Base-by-base conservation (phyloP, 2,797 vertebrate species). In the Thaleichthys pacificus region DNA sequence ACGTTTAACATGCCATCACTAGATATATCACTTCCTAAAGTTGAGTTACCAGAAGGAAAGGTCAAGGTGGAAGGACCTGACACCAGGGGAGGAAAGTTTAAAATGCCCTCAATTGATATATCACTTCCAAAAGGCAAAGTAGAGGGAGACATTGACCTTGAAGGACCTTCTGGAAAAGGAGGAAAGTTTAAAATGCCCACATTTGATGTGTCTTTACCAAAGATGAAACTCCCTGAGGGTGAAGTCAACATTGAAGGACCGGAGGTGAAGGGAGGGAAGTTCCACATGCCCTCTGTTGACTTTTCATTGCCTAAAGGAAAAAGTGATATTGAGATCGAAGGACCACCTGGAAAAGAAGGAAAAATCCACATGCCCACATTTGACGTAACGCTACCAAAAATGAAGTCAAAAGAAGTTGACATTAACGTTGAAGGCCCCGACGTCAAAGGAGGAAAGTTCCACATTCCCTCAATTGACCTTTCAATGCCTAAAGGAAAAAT, bases 281-380 rank as follows among this genome's bases (percentile, higher is more conserved):
- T 92, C 14, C 71, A 79, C 0, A 83, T 92, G 35, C 89, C 85
- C 0, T 86, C 72, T 42, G 49, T 70, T 0, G 76, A 87, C 0
- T 28, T 90, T 54, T 38, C 79, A 0, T 3, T 86, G 0, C 83
- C 88, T 61, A 80, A 85, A 2, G 7, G 89, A 68, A 80, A 76
- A 32, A 66, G 79, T 0, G 81, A 84, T 3, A 42, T 79, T 2
- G 83, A 89, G 0, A n/a, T 89, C 0, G 83, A 79, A 9, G 73
- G 21, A 17, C 61, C 58, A 19, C 42, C 38, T 4, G 49, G 24
- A 32, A 69, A 68, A 32, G 61, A 66, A 14, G n/a, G 71, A n/a
- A 17, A 9, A 58, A 72, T 81, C 24, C 61, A 69, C 32, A 56
- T 17, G 69, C 68, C 81, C n/a, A 69, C 54, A 73, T 28, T 62